Percentiles rank a stretch among this genome's conserved stretches.
Conservation (phyloP, 2,797 vertebrate genomes). For the Danionella dracula region DNA sequence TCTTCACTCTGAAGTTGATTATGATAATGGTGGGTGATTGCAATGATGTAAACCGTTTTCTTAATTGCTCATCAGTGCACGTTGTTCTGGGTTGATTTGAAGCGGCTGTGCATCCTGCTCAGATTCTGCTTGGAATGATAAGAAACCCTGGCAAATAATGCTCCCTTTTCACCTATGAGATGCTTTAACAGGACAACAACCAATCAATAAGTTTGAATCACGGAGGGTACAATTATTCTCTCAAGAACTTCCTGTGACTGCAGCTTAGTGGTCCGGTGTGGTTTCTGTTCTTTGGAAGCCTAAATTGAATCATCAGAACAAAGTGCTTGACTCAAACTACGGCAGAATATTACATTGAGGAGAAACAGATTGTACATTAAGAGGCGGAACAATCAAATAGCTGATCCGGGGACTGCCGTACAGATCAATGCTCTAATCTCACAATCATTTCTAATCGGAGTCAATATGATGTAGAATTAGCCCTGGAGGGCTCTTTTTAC, state of each 20-base stretch:
- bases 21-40: conserved; percentile 54
- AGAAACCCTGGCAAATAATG: background rate
- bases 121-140: conserved; percentile 7
- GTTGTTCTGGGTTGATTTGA: conserved; percentile 41
- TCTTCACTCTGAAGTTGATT: conserved; percentile 53
- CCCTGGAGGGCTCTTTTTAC: background rate
- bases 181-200: conserved; percentile 1
- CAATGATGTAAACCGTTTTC: conserved; percentile 38
- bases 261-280: background rate
- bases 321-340: conserved; percentile 11
- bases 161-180: conserved; percentile 1
- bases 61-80: conserved; percentile 55
- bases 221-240: conserved; percentile 7
- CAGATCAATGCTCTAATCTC: background rate
- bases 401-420: background rate
- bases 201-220: conserved; percentile 6
- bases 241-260: background rate
- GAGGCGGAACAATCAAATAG: background rate
- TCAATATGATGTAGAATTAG: conserved; percentile 6
- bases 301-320: background rate
- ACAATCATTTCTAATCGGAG: background rate
- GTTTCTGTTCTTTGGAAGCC: background rate
- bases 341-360: background rate
- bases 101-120: conserved; percentile 31
- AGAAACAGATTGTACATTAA: conserved; percentile 12